Evolutionary conservation across 2,888 invertebrate species (phyloP), one percentile per base, ranked within the genome.

Genomic region (Glaucopsyche alexis): DNA sequence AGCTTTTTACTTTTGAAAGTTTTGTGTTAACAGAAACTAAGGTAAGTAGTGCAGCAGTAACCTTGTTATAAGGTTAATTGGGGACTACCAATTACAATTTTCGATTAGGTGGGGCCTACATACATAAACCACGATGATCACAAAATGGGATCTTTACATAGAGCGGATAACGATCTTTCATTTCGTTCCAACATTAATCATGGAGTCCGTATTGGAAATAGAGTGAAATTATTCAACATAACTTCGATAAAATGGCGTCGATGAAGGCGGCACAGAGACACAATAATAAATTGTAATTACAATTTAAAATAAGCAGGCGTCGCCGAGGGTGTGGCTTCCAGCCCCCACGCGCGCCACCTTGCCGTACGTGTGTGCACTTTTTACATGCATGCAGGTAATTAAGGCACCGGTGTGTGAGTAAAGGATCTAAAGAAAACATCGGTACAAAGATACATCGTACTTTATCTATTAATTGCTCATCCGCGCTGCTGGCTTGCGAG

Each of bases 231-330:
- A 77, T 78, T 77, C 77, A 75, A 75, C 78, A 74, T 76, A 78
- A 78, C 76, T 73, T 89, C 90, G 87, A 89, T 91, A 91, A 91
- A 90, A 93, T 92, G 92, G 92, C 92, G 83, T 80, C 84, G 84
- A 82, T 83, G 90, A 90, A 91, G 91, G 91, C 91, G 91, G 90
- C 89, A 87, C 89, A 91, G 90, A 92, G 91, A 92, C 82, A 84
- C 92, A 92, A 91, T 91, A 93, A 93, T 93, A 91, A 91, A 92
- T 91, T 90, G 91, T 91, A 91, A 93, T 93, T 93, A 93, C 93
- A 92, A 91, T 92, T 93, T 93, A 91, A 93, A 93, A 93, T 93
- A 91, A 93, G 91, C 92, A 88, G 92, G 92, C 91, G 91, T 86
- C 87, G 86, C 83, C 85, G 89, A 80, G 90, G 91, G 92, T 84